Conservation (phyloP, 2,797 vertebrate species). For the Anas flavirostris region DNA sequence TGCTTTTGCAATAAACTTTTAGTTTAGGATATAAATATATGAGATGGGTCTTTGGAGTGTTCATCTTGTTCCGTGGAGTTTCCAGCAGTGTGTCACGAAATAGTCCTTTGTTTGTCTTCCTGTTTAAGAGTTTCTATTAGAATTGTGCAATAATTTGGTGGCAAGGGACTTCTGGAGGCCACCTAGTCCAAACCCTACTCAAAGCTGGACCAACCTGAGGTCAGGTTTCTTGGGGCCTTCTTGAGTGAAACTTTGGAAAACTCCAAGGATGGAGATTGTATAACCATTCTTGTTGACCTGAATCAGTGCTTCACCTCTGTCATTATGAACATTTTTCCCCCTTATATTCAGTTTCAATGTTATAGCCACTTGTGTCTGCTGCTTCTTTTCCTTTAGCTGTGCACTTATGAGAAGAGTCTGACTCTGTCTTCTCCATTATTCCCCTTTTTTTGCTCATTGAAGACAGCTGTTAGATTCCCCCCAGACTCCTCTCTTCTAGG, state of each 20-base stretch:
- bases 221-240: background rate
- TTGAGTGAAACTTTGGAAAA: background rate
- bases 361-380: background rate
- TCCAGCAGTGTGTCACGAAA: background rate
- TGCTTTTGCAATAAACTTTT: background rate
- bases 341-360: background rate
- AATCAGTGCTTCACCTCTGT: background rate
- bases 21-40: background rate
- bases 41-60: background rate
- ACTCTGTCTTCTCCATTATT: background rate
- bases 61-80: background rate
- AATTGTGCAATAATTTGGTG: background rate
- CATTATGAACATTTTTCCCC: background rate
- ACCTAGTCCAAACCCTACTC: background rate
- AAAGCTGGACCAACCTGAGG: background rate
- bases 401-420: background rate
- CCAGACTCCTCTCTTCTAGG: background rate
- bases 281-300: background rate
- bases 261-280: background rate
- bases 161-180: background rate
- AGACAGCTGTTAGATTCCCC: background rate
- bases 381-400: background rate
- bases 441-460: background rate
- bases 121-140: background rate
- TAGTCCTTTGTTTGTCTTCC: background rate